Evolutionary conservation across 2,888 invertebrate species (phyloP).

Genomic region (Diadegma fenestrale): DNA sequence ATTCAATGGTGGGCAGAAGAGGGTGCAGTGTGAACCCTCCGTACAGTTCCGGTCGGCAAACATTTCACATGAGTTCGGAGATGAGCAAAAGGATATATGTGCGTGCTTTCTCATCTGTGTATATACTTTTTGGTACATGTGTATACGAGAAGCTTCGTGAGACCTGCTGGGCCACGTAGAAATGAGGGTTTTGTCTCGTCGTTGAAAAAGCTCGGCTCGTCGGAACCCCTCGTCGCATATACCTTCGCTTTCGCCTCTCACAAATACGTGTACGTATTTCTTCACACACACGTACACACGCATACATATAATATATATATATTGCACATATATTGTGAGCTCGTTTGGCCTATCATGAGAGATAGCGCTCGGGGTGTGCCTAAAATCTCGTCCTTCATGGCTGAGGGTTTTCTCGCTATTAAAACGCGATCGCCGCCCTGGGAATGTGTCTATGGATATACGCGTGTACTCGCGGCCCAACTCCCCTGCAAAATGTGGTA

Average conservation of each 20-base stretch:
- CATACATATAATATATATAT: background rate
- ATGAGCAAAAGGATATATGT: background rate
- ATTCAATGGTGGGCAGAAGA: conserved; percentile 39
- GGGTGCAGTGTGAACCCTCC: conserved; percentile 23
- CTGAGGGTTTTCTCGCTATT: conserved; percentile 70
- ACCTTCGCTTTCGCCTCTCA: background rate
- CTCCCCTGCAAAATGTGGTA: conserved; percentile 33
- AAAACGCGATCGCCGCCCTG: conserved; percentile 72
- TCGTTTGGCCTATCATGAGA: conserved; percentile 27
- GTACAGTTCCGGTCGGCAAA: conserved; percentile 26
- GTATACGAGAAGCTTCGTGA: background rate
- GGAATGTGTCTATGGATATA: conserved; percentile 18
- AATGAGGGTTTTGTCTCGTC: conserved; percentile 25
- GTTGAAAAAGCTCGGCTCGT: conserved; percentile 26
- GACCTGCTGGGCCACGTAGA: conserved; percentile 24
- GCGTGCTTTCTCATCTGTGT: background rate
- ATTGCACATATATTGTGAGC: background rate
- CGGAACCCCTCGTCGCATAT: conserved; percentile 15
- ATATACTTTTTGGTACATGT: background rate
- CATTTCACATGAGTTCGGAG: conserved; percentile 20
- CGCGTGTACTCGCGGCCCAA: background rate
- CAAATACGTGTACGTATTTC: background rate
- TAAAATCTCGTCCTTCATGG: conserved; percentile 66
- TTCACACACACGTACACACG: background rate
- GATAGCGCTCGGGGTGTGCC: conserved; percentile 40